These are phyloP conservation scores for Eupithecia inturbata DNA, from an alignment of 2,888 invertebrate species.

Conservation along the genomic window DNA sequence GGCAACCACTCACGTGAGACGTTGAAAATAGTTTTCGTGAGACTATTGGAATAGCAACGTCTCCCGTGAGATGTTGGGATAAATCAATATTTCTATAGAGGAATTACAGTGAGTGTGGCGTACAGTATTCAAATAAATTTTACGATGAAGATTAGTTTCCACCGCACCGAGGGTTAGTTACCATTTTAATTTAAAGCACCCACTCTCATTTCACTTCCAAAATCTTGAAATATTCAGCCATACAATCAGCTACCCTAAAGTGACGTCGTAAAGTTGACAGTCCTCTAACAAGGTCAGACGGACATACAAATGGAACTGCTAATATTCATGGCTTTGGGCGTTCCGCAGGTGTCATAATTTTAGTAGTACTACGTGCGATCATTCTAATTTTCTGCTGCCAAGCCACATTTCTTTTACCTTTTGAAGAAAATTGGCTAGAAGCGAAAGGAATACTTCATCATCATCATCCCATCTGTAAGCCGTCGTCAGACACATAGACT, in stretches of 20 bases:
- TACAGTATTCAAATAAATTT: too few species aligned
- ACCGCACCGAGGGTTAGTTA: too few species aligned
- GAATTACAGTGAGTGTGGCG: too few species aligned
- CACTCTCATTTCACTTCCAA: constrained; percentile 1
- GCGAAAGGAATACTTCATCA: not conserved
- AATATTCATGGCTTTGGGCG: constrained; percentile 10
- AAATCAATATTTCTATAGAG: too few species aligned
- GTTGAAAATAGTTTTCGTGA: too few species aligned
- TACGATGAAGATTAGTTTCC: too few species aligned
- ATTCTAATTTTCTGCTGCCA: not conserved
- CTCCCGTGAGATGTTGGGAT: too few species aligned
- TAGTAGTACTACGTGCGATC: not conserved
- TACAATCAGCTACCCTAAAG: constrained; percentile 33
- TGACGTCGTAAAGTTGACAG: constrained; percentile 30
- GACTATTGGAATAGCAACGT: too few species aligned
- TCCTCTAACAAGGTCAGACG: constrained; percentile 31
- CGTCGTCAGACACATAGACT: too few species aligned
- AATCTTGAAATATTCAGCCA: constrained; percentile 28
- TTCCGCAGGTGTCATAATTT: not conserved
- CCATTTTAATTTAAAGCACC: not conserved
- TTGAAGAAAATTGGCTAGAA: not conserved
- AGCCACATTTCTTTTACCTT: not conserved
- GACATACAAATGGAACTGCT: constrained; percentile 23
- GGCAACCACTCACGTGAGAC: too few species aligned
- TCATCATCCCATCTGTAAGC: not conserved